A percentile compares a stretch with the other conserved stretches of the same genome.
phyloP scores from a whole-genome alignment of 64 coral and sea anemone species.

The Stichodactyla mertensii region DNA sequence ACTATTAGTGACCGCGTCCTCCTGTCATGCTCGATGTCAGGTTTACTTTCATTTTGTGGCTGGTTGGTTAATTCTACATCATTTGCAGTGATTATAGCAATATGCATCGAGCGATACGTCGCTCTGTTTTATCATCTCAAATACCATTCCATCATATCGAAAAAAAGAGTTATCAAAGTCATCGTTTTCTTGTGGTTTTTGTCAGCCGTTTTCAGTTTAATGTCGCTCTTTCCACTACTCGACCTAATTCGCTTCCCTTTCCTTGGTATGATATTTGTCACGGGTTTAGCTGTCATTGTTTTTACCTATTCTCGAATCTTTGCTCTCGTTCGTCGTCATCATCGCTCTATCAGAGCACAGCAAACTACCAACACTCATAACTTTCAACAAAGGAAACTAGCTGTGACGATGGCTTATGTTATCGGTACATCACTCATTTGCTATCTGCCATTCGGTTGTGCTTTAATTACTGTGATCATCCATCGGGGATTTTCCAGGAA shows the following conservation, averaged over 20 bases:
- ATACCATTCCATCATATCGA: background rate
- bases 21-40: background rate
- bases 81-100: background rate
- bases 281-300: background rate
- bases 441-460: background rate
- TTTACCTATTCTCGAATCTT: constrained; percentile 8
- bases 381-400: background rate
- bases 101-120: background rate
- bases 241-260: background rate
- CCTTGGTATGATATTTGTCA: background rate
- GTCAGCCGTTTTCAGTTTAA: background rate
- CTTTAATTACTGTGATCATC: background rate
- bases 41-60: background rate
- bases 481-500: background rate
- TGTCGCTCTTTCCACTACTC: background rate
- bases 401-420: background rate
- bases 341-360: background rate
- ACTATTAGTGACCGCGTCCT: background rate
- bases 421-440: background rate
- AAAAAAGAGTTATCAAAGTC: background rate
- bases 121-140: background rate
- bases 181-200: background rate
- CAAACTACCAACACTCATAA: background rate
- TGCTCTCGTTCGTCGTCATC: background rate
- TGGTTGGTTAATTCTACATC: background rate